Base-by-base conservation (phyloP, 2,113 vertebrate species). In the Sula dactylatra region DNA sequence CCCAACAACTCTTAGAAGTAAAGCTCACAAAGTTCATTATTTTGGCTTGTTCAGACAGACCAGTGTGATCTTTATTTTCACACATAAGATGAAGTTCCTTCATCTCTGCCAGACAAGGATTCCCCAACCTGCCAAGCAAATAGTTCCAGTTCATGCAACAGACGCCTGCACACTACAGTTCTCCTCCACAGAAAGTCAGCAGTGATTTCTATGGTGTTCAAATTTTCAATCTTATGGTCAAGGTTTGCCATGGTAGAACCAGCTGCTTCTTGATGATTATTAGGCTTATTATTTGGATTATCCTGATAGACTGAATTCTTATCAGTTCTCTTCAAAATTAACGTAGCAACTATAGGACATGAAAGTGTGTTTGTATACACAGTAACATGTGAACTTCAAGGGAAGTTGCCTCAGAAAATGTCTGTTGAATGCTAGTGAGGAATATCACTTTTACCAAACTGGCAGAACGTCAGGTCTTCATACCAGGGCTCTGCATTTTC, bases 341-440 rank as follows among this genome's bases (percentile, higher is more conserved):
- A 36, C 3, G 1, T 10, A 29, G 18, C 0, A 2, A 38, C 27
- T 66, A 83, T 11, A 71, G 32, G 16, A 67, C 20, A 56, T 16
- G 7, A 50, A 78, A 45, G 3, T 32, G 6, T 70, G 64, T 58
- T 80, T 92, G 15, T 44, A 65, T 44, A 27, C 12, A 40, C 3
- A 74, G 38, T 20, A 71, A 45, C 16, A 16, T 1, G 18, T 44
- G 52, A 86, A 69, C 17, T 65, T 86, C 38, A 58, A 38, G n/a
- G 7, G 64, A 84, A 54, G 5, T 34, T 86, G 4, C 24, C 52
- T 73, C 49, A 94, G 54, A 72, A 73, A 65, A 84, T 67, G 13
- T 38, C 38, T 71, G 8, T 45, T n/a, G 38, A 22, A 58, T 59
- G 25, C 13, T 55, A 34, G 24, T 0, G 1, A 16, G 44, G 27